Evolutionary conservation across 2,113 vertebrate species (phyloP), one percentile per base, ranked within the genome.

Genomic region (Junco hyemalis): DNA sequence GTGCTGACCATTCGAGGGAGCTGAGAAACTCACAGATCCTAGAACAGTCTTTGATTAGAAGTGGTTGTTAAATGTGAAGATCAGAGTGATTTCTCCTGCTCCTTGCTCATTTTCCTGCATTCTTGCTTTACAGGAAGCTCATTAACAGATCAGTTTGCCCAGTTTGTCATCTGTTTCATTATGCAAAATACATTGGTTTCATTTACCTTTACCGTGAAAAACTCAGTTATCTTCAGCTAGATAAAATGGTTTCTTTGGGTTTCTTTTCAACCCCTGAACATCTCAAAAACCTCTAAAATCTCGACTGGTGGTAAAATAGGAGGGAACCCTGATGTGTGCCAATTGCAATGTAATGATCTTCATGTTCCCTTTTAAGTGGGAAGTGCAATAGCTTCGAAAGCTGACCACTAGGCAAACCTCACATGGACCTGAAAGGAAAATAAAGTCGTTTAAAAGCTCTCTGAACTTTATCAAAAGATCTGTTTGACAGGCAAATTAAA

Each of bases 81-180:
- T 98, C 97, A 97, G 97, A 98, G 96, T 90, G 97, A 95, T 93
- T 97, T 95, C 82, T 94, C 89, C 94, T 95, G 93, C 77, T 93
- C 59, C 63, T 96, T 66, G 69, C 73, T 86, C 92, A 68, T 95
- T 96, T 95, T 86, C 77, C 76, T 91, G 94, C 80, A 95, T 95
- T 96, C 94, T 90, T 9, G 70, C 98, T 91, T 98, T 97, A 97
- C 94, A 77, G 98, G 97, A 97, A 97, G 92, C 97, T 98, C 97
- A 97, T 98, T 98, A 98, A 97, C 93, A 96, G 96, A 96, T 93
- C 94, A 70, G 91, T 95, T 97, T 93, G 94, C 98, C 92, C 97
- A 97, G 97, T 98, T 98, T 98, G 97, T 97, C 97, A 96, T 97
- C 97, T 97, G 47, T 96, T 97, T 98, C 97, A 98, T 98, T 98